These are phyloP conservation scores for Xylocopa sonorina DNA, from an alignment of 1,140 invertebrate genomes.

Conservation along the genomic window DNA sequence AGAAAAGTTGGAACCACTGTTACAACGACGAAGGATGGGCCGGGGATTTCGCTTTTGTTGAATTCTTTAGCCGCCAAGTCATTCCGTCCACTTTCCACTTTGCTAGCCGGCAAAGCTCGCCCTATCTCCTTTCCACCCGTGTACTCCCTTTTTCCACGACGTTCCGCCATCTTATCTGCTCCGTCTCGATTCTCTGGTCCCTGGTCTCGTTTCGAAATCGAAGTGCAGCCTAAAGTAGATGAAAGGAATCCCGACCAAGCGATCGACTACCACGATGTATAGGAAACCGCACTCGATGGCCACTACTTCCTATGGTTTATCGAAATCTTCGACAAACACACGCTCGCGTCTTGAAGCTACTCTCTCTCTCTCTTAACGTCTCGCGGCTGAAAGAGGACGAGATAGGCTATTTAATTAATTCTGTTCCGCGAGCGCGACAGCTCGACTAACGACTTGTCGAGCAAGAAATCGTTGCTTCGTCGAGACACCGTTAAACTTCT, in stretches of 20 bases:
- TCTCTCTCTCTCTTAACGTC: neutral
- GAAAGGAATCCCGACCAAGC: conserved; percentile 28
- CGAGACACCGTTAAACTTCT: neutral
- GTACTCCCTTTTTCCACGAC: conserved; percentile 8
- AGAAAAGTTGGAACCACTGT: conserved; percentile 38
- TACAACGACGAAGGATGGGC: neutral
- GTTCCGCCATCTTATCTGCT: conserved; percentile 20
- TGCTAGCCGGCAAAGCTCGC: conserved; percentile 21
- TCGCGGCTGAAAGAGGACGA: too few relatives aligned
- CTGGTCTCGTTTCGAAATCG: conserved; percentile 4
- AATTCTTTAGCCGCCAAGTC: conserved; percentile 15
- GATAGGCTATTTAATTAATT: too few relatives aligned
- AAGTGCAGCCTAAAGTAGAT: neutral
- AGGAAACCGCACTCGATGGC: conserved; percentile 28
- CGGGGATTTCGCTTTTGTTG: conserved; percentile 31
- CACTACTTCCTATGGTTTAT: neutral
- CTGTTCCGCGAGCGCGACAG: neutral
- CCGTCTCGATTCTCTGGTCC: conserved; percentile 9
- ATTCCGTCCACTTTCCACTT: conserved; percentile 42
- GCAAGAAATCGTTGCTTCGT: neutral
- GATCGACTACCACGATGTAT: conserved; percentile 17
- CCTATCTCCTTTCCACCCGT: neutral
- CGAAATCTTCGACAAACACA: neutral
- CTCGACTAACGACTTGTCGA: too few relatives aligned
- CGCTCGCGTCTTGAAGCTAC: too few relatives aligned